Conservation (phyloP, 1,140 invertebrate genomes). For the Pogonomyrmex barbatus region DNA sequence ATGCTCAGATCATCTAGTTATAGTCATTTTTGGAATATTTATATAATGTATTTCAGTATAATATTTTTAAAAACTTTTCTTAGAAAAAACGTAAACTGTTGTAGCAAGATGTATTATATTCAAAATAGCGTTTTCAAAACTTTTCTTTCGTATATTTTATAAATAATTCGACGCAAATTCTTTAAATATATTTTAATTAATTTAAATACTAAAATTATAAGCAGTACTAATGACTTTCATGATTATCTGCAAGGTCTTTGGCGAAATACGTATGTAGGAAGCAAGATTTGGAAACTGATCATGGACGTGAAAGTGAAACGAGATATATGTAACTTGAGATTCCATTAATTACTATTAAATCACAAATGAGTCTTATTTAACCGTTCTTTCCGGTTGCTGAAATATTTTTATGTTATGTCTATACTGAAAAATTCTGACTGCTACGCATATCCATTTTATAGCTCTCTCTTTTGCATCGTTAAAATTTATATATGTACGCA, state of each 20-base stretch:
- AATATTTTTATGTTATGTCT: background rate
- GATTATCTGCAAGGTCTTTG: background rate
- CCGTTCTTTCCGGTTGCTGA: background rate
- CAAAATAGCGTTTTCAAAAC: background rate
- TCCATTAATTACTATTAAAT: constrained; percentile 27
- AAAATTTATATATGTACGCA: background rate
- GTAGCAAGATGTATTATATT: background rate
- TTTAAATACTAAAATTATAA: background rate
- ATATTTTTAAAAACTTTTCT: background rate
- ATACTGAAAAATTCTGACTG: background rate
- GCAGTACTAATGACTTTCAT: background rate
- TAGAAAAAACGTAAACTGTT: background rate
- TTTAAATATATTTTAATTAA: background rate
- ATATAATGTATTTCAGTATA: background rate
- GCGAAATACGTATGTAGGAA: background rate
- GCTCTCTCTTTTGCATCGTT: background rate
- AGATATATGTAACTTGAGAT: constrained; percentile 31
- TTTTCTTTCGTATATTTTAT: background rate
- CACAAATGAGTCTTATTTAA: background rate
- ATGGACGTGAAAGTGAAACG: constrained; percentile 15
- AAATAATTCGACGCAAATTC: background rate
- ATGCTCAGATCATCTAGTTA: background rate
- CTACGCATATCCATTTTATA: background rate
- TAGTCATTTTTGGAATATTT: background rate
- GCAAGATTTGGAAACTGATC: constrained; percentile 2